Conservation (phyloP, 2,888 invertebrate species). For the Elmis aenea region DNA sequence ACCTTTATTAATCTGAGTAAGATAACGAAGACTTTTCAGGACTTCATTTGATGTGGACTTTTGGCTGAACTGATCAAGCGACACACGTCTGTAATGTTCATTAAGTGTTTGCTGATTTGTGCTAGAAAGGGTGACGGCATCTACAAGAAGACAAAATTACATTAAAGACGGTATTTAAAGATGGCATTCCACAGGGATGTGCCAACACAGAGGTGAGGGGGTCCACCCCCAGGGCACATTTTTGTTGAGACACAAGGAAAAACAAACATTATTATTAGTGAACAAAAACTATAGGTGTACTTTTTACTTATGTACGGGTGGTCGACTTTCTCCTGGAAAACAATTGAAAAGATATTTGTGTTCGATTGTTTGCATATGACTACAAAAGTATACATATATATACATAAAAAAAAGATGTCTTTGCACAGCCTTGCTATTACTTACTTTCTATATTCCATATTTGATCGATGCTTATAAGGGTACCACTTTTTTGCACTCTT, state of each 20-base stretch:
- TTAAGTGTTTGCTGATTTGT: conserved; percentile 26
- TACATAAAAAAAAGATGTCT: no score
- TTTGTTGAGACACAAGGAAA: no score
- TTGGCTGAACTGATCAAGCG: conserved; percentile 52
- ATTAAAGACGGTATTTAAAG: conserved; percentile 2
- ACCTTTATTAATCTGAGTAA: conserved; percentile 39
- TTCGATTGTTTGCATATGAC: no score
- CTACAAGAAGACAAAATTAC: conserved; percentile 18
- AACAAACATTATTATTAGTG: no score
- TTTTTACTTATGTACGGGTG: no score
- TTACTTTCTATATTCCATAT: conserved; percentile 47
- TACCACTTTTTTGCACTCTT: conserved; percentile 52
- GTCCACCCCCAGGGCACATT: no score
- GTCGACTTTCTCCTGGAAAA: no score
- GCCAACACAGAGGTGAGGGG: conserved; percentile 1
- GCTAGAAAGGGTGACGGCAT: conserved; percentile 34
- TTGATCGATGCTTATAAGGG: conserved; percentile 53
- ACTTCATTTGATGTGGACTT: conserved; percentile 54
- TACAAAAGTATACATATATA: no score
- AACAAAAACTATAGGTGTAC: no score
- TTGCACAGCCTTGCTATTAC: no score
- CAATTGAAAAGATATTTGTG: no score
- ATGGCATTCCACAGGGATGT: conserved; percentile 1
- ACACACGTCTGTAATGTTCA: conserved; percentile 35
- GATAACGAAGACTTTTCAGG: conserved; percentile 51